phyloP scores from a whole-genome alignment of 2,888 invertebrate species.

The Trichogramma evanescens region DNA sequence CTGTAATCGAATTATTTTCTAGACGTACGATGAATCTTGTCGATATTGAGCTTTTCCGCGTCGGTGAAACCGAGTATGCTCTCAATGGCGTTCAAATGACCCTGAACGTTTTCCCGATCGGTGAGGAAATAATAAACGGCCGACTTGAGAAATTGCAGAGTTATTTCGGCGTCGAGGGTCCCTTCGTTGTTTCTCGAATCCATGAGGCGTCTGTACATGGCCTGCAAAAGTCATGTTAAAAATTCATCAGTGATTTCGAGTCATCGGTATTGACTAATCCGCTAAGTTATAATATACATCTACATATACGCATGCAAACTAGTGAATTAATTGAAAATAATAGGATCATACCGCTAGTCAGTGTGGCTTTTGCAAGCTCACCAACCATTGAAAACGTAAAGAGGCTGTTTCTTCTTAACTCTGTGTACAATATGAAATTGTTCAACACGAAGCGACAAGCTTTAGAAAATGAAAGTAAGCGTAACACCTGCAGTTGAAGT shows the following conservation, averaged over 20 bases:
- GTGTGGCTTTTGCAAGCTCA: conserved; percentile 14
- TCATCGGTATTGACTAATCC: neutral
- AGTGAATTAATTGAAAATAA: neutral
- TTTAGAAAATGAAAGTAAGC: neutral
- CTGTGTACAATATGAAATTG: conserved; percentile 17
- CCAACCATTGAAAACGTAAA: conserved; percentile 23
- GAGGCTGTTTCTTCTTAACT: conserved; percentile 44
- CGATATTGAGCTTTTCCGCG: conserved; percentile 72
- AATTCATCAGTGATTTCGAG: too few species aligned
- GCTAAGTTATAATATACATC: neutral
- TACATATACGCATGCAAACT: neutral
- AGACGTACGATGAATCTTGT: conserved; percentile 48
- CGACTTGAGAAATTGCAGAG: conserved; percentile 85
- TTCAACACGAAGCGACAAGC: neutral
- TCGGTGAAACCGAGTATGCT: conserved; percentile 85
- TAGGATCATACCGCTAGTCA: neutral
- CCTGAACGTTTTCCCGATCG: conserved; percentile 80
- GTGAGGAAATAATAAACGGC: conserved; percentile 89
- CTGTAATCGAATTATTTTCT: conserved; percentile 34
- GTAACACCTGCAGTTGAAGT: conserved; percentile 1
- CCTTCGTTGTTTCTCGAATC: conserved; percentile 69
- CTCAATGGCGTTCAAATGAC: conserved; percentile 83
- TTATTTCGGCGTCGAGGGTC: conserved; percentile 82
- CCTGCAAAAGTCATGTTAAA: conserved; percentile 50
- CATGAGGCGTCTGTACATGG: conserved; percentile 77